Conservation (phyloP, 2,113 vertebrate genomes). For the Poecile atricapillus region DNA sequence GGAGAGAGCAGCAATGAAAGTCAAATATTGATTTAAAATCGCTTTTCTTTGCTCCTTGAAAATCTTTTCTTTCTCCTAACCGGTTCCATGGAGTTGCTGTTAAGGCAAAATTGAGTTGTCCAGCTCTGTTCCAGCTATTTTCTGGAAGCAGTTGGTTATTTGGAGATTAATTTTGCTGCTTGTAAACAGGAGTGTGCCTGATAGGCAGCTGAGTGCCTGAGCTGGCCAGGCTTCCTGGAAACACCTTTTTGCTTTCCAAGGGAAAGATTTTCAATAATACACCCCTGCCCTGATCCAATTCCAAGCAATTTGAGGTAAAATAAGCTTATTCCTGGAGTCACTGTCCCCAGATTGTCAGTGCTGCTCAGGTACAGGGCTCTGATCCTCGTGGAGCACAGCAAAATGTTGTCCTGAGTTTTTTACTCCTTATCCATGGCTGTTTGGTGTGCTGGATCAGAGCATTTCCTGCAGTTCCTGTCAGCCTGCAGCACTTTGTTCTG, state of each 20-base stretch:
- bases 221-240: not conserved
- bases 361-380: not conserved
- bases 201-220: not conserved
- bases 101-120: not conserved
- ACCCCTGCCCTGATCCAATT: not conserved
- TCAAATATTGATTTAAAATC: not conserved
- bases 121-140: not conserved
- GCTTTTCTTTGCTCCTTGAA: not conserved
- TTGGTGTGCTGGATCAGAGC: not conserved
- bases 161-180: not conserved
- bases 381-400: not conserved
- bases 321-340: not conserved
- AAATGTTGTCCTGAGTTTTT: accelerated
- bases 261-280: not conserved
- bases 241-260: not conserved
- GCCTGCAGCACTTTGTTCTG: not conserved
- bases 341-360: not conserved
- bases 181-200: not conserved
- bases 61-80: not conserved
- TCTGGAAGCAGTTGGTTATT: not conserved
- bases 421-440: accelerated
- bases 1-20: not conserved
- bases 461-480: not conserved
- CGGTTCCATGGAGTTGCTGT: not conserved
- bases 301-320: not conserved